Conservation (phyloP, 2,113 vertebrate species). For the Heterotilapia buettikoferi region DNA sequence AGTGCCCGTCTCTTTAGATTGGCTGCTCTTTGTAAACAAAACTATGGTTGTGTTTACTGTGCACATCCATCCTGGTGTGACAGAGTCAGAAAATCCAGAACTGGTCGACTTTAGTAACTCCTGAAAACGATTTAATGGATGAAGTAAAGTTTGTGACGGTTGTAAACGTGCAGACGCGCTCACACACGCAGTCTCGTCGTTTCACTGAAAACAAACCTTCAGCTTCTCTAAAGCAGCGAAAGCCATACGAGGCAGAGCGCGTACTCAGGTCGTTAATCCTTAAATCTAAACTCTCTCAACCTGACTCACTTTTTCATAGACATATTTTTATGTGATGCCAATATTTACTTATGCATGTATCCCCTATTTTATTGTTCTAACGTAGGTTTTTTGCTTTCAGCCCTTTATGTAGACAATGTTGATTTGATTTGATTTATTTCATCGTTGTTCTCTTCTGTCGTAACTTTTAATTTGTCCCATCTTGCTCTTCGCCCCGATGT, state of each 20-base stretch:
- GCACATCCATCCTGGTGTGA: background rate
- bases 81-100: background rate
- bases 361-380: background rate
- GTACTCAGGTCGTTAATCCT: rapidly evolving
- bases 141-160: rapidly evolving
- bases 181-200: background rate
- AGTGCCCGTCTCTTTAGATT: background rate
- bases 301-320: rapidly evolving
- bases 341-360: rapidly evolving
- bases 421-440: background rate
- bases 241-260: rapidly evolving
- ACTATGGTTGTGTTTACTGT: background rate
- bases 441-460: rapidly evolving
- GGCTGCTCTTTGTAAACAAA: background rate
- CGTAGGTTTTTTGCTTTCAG: rapidly evolving
- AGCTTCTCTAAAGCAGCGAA: background rate
- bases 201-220: background rate
- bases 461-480: rapidly evolving
- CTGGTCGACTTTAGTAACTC: rapidly evolving
- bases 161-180: rapidly evolving
- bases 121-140: background rate
- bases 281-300: background rate
- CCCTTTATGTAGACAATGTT: background rate
- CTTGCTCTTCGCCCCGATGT: rapidly evolving
- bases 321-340: background rate